A percentile compares a stretch with the other conserved stretches of the same genome.
phyloP scores from a whole-genome alignment of 2,888 invertebrate genomes.

The Metellina segmentata region DNA sequence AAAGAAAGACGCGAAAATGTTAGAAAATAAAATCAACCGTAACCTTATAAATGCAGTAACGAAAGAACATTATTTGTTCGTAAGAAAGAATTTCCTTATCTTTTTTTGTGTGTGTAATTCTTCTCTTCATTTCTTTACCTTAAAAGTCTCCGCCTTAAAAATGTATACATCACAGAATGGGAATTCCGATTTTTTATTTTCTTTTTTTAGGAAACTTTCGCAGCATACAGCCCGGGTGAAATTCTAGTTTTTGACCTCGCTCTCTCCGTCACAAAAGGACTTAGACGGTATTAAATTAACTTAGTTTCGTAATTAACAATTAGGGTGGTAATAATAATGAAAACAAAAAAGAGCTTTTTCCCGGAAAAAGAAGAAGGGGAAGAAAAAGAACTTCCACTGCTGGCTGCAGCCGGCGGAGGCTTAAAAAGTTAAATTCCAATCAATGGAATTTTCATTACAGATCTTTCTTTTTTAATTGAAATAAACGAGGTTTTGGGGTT shows the following conservation, averaged over 20 bases:
- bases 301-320: slow-evolving; percentile 74
- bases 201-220: slow-evolving; percentile 13
- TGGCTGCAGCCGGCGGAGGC: not conserved
- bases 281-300: slow-evolving; percentile 71
- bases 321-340: slow-evolving; percentile 55
- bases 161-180: slow-evolving; percentile 55
- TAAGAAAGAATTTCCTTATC: slow-evolving; percentile 48
- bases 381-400: slow-evolving; percentile 22
- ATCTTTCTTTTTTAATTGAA: slow-evolving; percentile 64
- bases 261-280: slow-evolving; percentile 41
- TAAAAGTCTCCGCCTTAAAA: slow-evolving; percentile 50
- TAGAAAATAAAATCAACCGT: slow-evolving; percentile 58
- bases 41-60: slow-evolving; percentile 54
- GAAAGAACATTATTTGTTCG: slow-evolving; percentile 60
- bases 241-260: slow-evolving; percentile 54
- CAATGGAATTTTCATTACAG: slow-evolving; percentile 71
- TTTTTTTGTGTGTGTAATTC: not conserved
- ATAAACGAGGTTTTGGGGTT: slow-evolving; percentile 44
- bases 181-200: slow-evolving; percentile 40
- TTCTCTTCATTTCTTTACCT: slow-evolving; percentile 9
- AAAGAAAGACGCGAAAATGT: not conserved
- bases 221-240: slow-evolving; percentile 7
- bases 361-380: slow-evolving; percentile 7
- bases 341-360: slow-evolving; percentile 10
- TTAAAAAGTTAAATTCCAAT: slow-evolving; percentile 68